phyloP scores from a whole-genome alignment of 2,113 vertebrate species.

The Labeo catla region DNA sequence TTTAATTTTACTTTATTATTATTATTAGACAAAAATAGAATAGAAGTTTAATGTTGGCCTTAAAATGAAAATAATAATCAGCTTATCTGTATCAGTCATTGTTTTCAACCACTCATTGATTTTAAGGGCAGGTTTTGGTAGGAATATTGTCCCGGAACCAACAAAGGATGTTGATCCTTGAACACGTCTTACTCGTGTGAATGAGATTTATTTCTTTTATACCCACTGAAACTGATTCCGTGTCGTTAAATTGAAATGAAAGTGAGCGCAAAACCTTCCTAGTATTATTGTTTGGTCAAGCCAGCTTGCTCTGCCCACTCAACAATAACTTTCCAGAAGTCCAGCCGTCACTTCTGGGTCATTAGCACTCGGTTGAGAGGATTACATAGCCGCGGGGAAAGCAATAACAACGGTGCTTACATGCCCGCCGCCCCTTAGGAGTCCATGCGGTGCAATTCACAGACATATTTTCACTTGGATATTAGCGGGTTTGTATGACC shows the following conservation, averaged over 20 bases:
- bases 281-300: conserved; percentile 65
- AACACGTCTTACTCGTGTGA: background rate
- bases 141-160: background rate
- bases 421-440: background rate
- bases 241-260: background rate
- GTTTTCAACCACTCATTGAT: background rate
- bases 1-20: no score
- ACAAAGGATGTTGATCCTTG: background rate
- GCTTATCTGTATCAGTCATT: background rate
- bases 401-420: conserved; percentile 29
- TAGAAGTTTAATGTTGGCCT: background rate
- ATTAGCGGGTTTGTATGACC: conserved; percentile 16
- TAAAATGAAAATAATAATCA: background rate
- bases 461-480: background rate
- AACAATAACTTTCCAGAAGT: conserved; percentile 34
- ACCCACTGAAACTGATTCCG: background rate
- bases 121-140: background rate
- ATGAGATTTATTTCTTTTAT: background rate
- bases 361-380: conserved; percentile 59
- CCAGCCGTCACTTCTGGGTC: conserved; percentile 14
- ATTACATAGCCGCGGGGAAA: conserved; percentile 22
- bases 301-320: conserved; percentile 58
- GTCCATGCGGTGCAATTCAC: background rate
- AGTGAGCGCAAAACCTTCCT: background rate
- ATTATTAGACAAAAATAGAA: no score